A percentile compares a stretch with the other conserved stretches of the same genome.
phyloP scores from a whole-genome alignment of 1,140 invertebrate species.

The Patella vulgata region DNA sequence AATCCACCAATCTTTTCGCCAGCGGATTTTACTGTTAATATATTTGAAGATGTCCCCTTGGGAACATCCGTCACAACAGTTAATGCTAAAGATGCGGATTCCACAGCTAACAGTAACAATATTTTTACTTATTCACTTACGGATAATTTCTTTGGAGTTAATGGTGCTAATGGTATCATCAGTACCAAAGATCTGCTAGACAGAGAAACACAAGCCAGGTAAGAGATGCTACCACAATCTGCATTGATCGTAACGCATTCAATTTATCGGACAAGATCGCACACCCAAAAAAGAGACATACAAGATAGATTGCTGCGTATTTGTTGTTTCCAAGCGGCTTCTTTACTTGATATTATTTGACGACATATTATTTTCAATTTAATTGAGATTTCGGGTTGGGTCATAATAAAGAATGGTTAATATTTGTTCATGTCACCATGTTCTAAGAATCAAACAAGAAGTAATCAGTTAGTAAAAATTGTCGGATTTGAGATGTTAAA shows the following conservation, averaged over 20 bases:
- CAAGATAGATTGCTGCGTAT: no score
- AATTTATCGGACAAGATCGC: not conserved
- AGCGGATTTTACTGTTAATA: conserved; percentile 22
- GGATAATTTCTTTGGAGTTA: conserved; percentile 31
- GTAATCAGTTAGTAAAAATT: no score
- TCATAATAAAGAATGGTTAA: no score
- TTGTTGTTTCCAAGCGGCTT: no score
- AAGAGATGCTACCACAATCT: not conserved
- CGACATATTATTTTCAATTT: no score
- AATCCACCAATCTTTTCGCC: conserved; percentile 40
- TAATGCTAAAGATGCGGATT: conserved; percentile 33
- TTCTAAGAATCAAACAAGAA: no score
- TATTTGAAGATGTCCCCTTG: conserved; percentile 19
- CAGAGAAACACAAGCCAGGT: conserved; percentile 38
- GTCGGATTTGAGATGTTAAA: no score
- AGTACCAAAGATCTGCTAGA: conserved; percentile 37
- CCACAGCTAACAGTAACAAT: conserved; percentile 40
- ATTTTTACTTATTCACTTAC: conserved; percentile 21
- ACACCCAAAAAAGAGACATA: not conserved
- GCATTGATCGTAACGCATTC: not conserved
- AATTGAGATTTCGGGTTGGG: no score
- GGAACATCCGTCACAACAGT: conserved; percentile 29
- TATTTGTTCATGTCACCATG: no score
- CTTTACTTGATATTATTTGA: no score
- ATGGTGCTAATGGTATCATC: conserved; percentile 36